Evolutionary conservation across 1,140 invertebrate species (phyloP), one percentile per base, ranked within the genome.

Genomic region (Cydia fagiglandana): DNA sequence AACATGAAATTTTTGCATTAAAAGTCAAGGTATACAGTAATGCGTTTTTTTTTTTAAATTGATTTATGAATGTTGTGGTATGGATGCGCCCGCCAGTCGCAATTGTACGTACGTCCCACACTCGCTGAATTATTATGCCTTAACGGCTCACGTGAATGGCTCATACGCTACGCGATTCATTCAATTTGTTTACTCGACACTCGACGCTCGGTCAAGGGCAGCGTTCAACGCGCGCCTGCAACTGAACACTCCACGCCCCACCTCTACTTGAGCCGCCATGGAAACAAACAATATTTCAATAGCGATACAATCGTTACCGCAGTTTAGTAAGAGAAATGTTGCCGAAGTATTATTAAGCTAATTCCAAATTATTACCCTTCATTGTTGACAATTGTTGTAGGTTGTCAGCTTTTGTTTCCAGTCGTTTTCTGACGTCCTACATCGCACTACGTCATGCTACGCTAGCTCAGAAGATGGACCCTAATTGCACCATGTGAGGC

Each of bases 121-220:
- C 83, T 83, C 84, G 81, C 84, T 86, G 88, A 91, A 88, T 88
- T 89, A 88, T 89, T 88, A 85, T 86, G 88, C 87, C 86, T 87
- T 89, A 86, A 87, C 87, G 84, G 87, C 87, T 50, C 89, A 91
- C 87, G 88, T 92, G 90, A 92, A 92, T 92, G 89, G 88, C 84
- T 81, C 82, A 81, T 83, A 86, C 78, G 77, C 38, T 88, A 91
- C 89, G 89, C 90, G 86, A 85, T 91, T 89, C 90, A 92, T 92
- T 92, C 90, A 92, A 92, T 90, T 88, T 90, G 89, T 90, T 91
- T 90, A 91, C 89, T 77, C 30, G 30, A 4, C 30, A 30, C 30
- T 30, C 86, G 84, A 82, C 86, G 84, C 79, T 73, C 87, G 86
- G 87, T 89, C 88, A 90, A 91, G 88, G 87, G 82, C 85, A 82